Base-by-base conservation (phyloP, 1,140 invertebrate species). In the Uloborus diversus region DNA sequence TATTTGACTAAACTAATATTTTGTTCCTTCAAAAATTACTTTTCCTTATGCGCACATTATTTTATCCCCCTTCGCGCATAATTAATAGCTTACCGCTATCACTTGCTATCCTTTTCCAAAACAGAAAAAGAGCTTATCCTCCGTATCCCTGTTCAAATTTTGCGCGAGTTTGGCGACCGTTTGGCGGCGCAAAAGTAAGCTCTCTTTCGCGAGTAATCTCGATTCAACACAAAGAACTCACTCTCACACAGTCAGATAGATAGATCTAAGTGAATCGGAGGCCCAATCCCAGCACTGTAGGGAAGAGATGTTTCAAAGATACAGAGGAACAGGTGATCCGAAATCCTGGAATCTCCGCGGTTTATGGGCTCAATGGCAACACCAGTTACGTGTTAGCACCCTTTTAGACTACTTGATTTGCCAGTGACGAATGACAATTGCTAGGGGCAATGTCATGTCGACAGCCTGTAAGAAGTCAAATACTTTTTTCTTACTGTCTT, bases 391-490 rank as follows among this genome's bases (percentile, higher is more conserved):
- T 28, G 30, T 61, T 47, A 61, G 33, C 23, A 59, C n/a, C 53
- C 27, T 61, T 56, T 56, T 13, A 56, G 49, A 53, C 64, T 69
- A 33, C 66, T 69, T 73, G 37, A 73, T 61, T 53, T 47, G 27
- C 32, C 27, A 61, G 25, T 73, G 69, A 73, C 69, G 69, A 61
- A 73, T 61, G 69, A 73, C 23, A 61, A 27, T 42, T 47, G 25
- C 53, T 20, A 51, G 57, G 56, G 57, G 56, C 53, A 73, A 73
- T 73, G 69, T 61, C 69, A 61, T 73, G 53, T 73, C 56, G 69
- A 73, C 69, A 73, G 35, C 56, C 53, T 56, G 35, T 61, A 37
- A 56, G 28, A 73, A 56, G 33, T 73, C 69, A 42, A 73, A 61
- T 73, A 23, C 69, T n/a, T 25, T 61, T 17, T 61, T 37, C 17